A percentile compares a stretch with the other conserved stretches of the same genome.
Evolutionary conservation across 1,140 invertebrate genomes (phyloP).

Genomic region (Drosophila sproati): DNA sequence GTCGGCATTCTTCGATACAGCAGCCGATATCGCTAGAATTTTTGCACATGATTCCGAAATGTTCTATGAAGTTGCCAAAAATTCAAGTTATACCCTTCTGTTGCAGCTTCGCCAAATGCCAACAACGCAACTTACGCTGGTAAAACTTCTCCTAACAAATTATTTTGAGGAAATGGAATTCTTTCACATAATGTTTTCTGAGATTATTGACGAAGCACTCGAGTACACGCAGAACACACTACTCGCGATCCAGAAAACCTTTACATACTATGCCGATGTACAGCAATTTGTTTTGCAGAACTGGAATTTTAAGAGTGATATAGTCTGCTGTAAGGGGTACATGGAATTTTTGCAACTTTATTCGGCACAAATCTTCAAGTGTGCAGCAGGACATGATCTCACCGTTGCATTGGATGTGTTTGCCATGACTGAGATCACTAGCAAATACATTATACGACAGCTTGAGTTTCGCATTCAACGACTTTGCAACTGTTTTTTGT

Average conservation of each 20-base stretch:
- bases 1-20: conserved; percentile 53
- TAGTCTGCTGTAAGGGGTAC: conserved; percentile 59
- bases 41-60: conserved; percentile 56
- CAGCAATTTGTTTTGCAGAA: conserved; percentile 56
- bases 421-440: conserved; percentile 62
- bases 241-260: conserved; percentile 42
- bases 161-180: conserved; percentile 82
- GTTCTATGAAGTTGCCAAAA: conserved; percentile 62
- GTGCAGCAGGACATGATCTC: conserved; percentile 50
- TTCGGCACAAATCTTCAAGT: conserved; percentile 67
- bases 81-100: conserved; percentile 60
- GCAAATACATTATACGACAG: conserved; percentile 70
- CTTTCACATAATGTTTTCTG: conserved; percentile 71
- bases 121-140: conserved; percentile 47
- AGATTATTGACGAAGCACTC: conserved; percentile 68
- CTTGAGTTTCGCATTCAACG: conserved; percentile 73
- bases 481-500: conserved; percentile 73
- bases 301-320: conserved; percentile 58
- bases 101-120: conserved; percentile 70
- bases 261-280: conserved; percentile 62
- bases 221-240: conserved; percentile 65
- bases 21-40: conserved; percentile 30
- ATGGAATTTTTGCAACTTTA: conserved; percentile 65
- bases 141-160: conserved; percentile 65
- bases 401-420: conserved; percentile 62